Evolutionary conservation across 1,140 invertebrate species (phyloP).

Genomic region (Drosophila nasuta): DNA sequence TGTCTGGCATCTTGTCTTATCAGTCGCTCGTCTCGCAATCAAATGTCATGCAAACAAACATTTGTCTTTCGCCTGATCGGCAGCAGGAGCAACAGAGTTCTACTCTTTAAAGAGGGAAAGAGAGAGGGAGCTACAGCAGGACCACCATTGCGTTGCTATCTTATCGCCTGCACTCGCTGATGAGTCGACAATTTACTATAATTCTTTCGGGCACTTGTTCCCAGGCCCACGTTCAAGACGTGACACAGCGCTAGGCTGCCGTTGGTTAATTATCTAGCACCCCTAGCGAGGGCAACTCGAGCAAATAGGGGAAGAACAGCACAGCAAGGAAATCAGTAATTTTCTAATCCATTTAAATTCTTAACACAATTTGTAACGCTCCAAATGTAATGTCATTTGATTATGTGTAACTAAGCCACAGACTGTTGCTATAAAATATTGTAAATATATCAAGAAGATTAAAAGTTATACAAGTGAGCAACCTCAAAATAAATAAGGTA

Average conservation of each 20-base stretch:
- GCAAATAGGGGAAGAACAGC: not conserved
- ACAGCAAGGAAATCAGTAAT: not conserved
- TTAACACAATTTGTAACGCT: too few relatives aligned
- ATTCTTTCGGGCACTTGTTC: slow-evolving; percentile 59
- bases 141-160: slow-evolving; percentile 66
- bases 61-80: slow-evolving; percentile 61
- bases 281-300: slow-evolving; percentile 24
- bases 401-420: too few relatives aligned
- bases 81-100: slow-evolving; percentile 1
- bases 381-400: too few relatives aligned
- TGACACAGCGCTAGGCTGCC: slow-evolving; percentile 22
- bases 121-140: slow-evolving; percentile 25
- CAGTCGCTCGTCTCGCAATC: slow-evolving; percentile 44
- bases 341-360: too few relatives aligned
- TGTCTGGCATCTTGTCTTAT: slow-evolving; percentile 43
- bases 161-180: slow-evolving; percentile 61
- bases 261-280: slow-evolving; percentile 61
- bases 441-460: too few relatives aligned
- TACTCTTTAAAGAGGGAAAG: too few relatives aligned
- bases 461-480: too few relatives aligned
- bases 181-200: slow-evolving; percentile 60
- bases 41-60: slow-evolving; percentile 70
- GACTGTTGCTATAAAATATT: too few relatives aligned
- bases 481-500: too few relatives aligned
- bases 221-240: slow-evolving; percentile 31